Conservation (phyloP, 2,113 vertebrate species). For the Origma solitaria region DNA sequence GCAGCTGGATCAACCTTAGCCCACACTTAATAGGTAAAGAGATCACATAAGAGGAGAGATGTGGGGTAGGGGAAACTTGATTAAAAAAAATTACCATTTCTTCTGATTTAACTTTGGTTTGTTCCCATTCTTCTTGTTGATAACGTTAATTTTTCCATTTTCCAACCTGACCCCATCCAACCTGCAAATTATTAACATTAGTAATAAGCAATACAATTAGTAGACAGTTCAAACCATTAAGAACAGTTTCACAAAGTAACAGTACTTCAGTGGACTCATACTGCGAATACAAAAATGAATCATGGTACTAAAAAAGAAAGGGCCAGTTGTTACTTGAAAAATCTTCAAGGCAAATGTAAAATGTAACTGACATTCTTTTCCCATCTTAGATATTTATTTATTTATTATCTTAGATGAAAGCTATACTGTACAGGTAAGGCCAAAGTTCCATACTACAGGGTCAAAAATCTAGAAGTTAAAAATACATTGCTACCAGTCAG, state of each 20-base stretch:
- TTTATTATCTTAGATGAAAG: neutral
- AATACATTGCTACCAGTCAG: neutral
- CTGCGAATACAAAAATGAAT: neutral
- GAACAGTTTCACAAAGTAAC: neutral
- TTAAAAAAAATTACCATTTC: conserved; percentile 76
- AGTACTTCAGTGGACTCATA: neutral
- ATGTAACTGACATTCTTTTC: neutral
- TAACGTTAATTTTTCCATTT: conserved; percentile 84
- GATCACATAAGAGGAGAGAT: neutral
- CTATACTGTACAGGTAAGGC: neutral
- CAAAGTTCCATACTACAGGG: neutral
- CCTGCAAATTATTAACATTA: conserved; percentile 65
- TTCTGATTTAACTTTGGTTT: conserved; percentile 83
- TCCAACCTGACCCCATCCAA: conserved; percentile 90
- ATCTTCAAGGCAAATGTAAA: neutral
- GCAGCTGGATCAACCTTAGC: neutral
- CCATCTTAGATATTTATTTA: neutral
- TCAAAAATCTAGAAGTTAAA: neutral
- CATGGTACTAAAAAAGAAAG: neutral
- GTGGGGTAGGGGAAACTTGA: neutral
- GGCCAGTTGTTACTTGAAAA: neutral
- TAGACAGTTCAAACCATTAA: neutral
- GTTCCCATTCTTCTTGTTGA: conserved; percentile 81
- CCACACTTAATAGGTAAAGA: neutral
- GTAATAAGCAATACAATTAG: neutral